Conservation (phyloP, 2,113 vertebrate species). For the Castor canadensis region DNA sequence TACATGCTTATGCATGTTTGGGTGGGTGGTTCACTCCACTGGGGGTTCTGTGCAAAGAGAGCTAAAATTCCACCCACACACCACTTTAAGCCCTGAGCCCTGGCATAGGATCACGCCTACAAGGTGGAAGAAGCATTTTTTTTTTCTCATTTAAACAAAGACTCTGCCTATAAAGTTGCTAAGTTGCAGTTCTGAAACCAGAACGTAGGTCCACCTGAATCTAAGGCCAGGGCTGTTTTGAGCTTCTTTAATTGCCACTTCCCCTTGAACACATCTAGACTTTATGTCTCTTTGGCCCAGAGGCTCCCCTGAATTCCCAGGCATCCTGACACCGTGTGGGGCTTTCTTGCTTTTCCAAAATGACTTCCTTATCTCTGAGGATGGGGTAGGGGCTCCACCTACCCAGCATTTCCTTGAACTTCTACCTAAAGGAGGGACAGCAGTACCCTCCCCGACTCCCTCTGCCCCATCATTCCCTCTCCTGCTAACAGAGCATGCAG, state of each 20-base stretch:
- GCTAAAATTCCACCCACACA: slow-evolving; percentile 1
- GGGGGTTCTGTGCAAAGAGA: not conserved
- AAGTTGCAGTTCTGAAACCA: not conserved
- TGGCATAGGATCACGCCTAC: not conserved
- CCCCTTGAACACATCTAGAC: not conserved
- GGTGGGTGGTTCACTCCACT: not conserved
- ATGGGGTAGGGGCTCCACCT: not conserved
- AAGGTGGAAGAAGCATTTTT: not conserved
- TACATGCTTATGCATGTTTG: not conserved
- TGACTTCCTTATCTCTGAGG: slow-evolving; percentile 2
- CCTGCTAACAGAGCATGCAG: not conserved
- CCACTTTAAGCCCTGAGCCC: not conserved
- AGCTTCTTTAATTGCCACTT: not conserved
- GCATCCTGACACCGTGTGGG: not conserved
- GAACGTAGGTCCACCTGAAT: not conserved
- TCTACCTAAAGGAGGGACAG: not conserved
- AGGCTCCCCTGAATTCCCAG: not conserved
- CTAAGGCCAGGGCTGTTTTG: not conserved
- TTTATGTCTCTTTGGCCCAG: not conserved
- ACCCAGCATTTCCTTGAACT: not conserved
- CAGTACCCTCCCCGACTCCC: fast-evolving
- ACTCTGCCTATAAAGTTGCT: not conserved
- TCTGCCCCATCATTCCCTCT: not conserved
- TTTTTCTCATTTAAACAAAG: not conserved
- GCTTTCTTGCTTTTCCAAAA: not conserved